A percentile compares a stretch with the other conserved stretches of the same genome.
phyloP scores from a whole-genome alignment of 2,888 invertebrate genomes.

The Hecatera dysodea region DNA sequence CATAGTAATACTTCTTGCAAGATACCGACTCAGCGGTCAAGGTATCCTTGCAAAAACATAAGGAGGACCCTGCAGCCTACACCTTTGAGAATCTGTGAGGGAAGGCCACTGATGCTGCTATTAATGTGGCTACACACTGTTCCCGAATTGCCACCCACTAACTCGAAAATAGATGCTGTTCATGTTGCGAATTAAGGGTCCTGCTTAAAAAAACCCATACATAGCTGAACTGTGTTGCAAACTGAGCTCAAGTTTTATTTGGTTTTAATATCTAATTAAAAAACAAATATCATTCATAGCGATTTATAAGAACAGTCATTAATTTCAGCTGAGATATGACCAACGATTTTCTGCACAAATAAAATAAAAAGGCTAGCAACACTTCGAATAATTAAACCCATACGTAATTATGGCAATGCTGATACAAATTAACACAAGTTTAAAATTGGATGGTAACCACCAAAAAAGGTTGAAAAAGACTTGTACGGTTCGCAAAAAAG shows the following conservation, averaged over 20 bases:
- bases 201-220: too few relatives aligned
- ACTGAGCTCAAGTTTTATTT: background rate
- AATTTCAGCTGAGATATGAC: background rate
- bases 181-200: background rate
- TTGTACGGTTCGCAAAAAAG: conserved; percentile 12
- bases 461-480: background rate
- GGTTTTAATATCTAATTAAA: background rate
- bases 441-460: conserved; percentile 1
- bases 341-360: background rate
- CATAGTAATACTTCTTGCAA: background rate
- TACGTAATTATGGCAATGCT: background rate
- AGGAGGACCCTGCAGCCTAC: too few relatives aligned
- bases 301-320: background rate
- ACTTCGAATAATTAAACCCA: background rate
- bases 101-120: too few relatives aligned
- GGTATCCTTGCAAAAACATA: background rate
- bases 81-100: too few relatives aligned
- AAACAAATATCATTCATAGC: background rate
- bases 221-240: too few relatives aligned
- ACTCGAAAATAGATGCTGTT: too few relatives aligned
- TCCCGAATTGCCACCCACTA: too few relatives aligned
- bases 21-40: background rate
- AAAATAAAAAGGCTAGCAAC: background rate
- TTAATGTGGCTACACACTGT: too few relatives aligned
- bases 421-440: conserved; percentile 4